Evolutionary conservation across 2,888 invertebrate species (phyloP).

Genomic region (Bombyx huttoni): DNA sequence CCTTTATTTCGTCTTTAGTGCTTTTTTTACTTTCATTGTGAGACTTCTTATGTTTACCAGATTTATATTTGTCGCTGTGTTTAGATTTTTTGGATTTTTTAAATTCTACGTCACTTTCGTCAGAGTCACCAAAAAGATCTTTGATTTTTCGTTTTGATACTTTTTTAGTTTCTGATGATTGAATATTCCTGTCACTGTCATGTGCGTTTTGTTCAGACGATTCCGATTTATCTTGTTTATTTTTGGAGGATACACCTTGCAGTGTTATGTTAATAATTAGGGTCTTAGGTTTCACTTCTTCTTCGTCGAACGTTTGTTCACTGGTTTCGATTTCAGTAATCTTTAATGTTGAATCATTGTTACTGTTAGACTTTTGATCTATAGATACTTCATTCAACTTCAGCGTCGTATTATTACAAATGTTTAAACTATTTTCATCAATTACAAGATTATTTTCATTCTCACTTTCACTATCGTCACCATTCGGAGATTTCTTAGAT

Average conservation of each 20-base stretch:
- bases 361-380: slow-evolving; percentile 12
- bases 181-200: slow-evolving; percentile 11
- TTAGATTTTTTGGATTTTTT: slow-evolving; percentile 20
- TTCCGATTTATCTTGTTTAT: slow-evolving; percentile 11
- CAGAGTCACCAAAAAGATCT: slow-evolving; percentile 67
- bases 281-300: slow-evolving; percentile 22
- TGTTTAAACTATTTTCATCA: slow-evolving; percentile 28
- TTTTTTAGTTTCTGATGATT: slow-evolving; percentile 25
- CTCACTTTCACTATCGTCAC: slow-evolving; percentile 34
- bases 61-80: slow-evolving; percentile 13
- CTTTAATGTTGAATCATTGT: slow-evolving; percentile 35
- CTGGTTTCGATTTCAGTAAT: slow-evolving; percentile 18
- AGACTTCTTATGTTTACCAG: slow-evolving; percentile 7
- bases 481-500: slow-evolving; percentile 25
- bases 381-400: slow-evolving; percentile 19
- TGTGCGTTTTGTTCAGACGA: slow-evolving; percentile 8
- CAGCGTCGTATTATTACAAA: slow-evolving; percentile 25
- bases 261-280: slow-evolving; percentile 58
- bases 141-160: slow-evolving; percentile 56
- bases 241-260: slow-evolving; percentile 40
- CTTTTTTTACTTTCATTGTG: slow-evolving; percentile 5
- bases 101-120: slow-evolving; percentile 46
- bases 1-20: slow-evolving; percentile 2
- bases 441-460: slow-evolving; percentile 37
- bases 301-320: slow-evolving; percentile 8